These are phyloP conservation scores for Lophura nycthemera DNA, from an alignment of 2,113 vertebrate species.

Conservation along the genomic window DNA sequence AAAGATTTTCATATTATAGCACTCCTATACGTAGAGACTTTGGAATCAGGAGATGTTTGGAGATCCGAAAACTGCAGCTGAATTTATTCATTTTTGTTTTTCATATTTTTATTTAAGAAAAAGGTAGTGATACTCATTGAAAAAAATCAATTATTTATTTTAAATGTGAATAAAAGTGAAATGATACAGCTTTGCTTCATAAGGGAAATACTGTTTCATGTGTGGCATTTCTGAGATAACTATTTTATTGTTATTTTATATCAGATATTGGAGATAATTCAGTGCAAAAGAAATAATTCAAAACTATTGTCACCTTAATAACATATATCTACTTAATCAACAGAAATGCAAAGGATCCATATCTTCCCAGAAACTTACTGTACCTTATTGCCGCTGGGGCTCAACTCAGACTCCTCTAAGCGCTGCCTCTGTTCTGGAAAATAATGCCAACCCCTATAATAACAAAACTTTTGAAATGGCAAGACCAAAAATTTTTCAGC, in stretches of 20 bases:
- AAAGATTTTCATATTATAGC: neutral
- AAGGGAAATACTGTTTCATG: neutral
- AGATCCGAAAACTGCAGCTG: neutral
- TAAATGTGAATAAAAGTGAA: neutral
- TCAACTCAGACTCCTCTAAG: neutral
- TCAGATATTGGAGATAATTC: neutral
- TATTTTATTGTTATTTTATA: neutral
- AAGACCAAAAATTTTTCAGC: neutral
- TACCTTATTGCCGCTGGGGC: neutral
- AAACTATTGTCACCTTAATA: neutral
- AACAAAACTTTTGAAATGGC: neutral
- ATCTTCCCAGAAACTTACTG: neutral
- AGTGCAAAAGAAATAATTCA: neutral
- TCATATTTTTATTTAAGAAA: neutral
- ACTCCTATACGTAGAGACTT: neutral
- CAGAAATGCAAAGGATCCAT: rapidly evolving
- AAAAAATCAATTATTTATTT: neutral
- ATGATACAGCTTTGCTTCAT: neutral
- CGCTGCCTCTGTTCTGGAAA: neutral
- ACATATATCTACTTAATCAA: neutral
- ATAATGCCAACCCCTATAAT: neutral
- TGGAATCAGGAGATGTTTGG: neutral
- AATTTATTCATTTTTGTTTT: neutral
- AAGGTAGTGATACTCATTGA: neutral
- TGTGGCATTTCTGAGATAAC: neutral